Base-by-base conservation (phyloP, 2,888 invertebrate genomes). In the Piscicola geometra region DNA sequence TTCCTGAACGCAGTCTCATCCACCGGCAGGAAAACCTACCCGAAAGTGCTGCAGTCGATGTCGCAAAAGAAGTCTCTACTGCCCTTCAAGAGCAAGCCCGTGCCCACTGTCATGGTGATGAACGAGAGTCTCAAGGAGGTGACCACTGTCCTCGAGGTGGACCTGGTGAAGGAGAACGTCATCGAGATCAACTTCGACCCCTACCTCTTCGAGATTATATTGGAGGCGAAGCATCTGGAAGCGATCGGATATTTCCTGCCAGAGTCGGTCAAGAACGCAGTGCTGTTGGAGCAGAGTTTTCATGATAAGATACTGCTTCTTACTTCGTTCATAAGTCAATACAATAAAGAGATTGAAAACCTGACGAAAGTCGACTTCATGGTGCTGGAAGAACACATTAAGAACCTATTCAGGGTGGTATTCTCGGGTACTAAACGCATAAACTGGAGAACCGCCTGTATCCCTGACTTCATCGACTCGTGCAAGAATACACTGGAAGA, bases 391-490 rank as follows among this genome's bases (percentile, higher is more conserved):
- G 84, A 85, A 64, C 83, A 85, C 78, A 82, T 85, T 75, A 80
- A 80, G 74, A 83, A 85, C 25, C 77, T 86, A 47, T 80, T 83
- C 25, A 81, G 85, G 36, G 83, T 84, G 28, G 82, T 86, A 77
- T 89, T 92, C 81, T 92, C 93, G 1, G 94, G 94, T 0, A 86
- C 92, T 0, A 90, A 90, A 1, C 88, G 94, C 41, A 90, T 93
- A 76, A 92, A 91, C 66, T 95, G 95, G 94, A 90, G 90, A 78
- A 92, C 93, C 0, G 87, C 94, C 21, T 91, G 92, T 35, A 92
- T 95, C 66, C 87, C 87, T 25, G 92, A 92, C 77, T 95, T 91
- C 83, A 88, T 90, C 1, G 83, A 86, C 0, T 87, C 87, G 69
- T 90, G 91, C 80, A 86, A 87, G 71, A 83, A 84, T 75, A 86